Conservation (phyloP, 1,140 invertebrate species). For the Araneus ventricosus region DNA sequence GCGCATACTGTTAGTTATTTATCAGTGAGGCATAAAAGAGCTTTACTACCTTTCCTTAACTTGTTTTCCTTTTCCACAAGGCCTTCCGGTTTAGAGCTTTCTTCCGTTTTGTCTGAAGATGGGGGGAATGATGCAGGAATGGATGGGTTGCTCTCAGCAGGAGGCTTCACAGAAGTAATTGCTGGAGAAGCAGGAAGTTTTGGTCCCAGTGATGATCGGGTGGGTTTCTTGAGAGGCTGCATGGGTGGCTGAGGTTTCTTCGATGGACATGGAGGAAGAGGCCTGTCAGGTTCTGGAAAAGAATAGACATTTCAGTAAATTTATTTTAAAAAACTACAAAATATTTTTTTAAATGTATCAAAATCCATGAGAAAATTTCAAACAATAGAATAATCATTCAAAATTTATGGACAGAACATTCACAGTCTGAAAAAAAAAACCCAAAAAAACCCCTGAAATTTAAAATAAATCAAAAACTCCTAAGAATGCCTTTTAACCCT, state of each 20-base stretch:
- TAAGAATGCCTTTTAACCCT: no score
- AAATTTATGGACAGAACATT: not conserved
- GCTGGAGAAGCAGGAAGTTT: conserved; percentile 32
- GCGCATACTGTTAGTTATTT: no score
- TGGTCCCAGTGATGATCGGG: conserved; percentile 47
- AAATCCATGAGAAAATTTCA: not conserved
- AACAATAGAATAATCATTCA: not conserved
- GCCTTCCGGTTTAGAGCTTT: not conserved
- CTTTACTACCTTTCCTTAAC: not conserved
- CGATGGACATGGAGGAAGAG: conserved; percentile 77
- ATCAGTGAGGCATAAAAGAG: no score
- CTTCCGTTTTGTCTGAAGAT: conserved; percentile 6
- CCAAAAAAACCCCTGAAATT: no score
- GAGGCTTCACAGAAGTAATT: not conserved
- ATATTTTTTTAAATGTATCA: not conserved
- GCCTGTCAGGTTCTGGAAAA: conserved; percentile 72
- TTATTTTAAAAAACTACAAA: not conserved
- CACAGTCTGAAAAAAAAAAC: no score
- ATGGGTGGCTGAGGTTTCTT: conserved; percentile 80
- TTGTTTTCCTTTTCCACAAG: not conserved
- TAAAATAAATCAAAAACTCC: no score
- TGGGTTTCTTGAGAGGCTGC: conserved; percentile 78
- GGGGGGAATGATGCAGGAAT: not conserved
- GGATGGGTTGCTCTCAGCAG: conserved; percentile 34
- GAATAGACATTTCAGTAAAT: no score